Evolutionary conservation across 1,140 invertebrate genomes (phyloP), one percentile per base, ranked within the genome.

Genomic region (Achroia grisella): DNA sequence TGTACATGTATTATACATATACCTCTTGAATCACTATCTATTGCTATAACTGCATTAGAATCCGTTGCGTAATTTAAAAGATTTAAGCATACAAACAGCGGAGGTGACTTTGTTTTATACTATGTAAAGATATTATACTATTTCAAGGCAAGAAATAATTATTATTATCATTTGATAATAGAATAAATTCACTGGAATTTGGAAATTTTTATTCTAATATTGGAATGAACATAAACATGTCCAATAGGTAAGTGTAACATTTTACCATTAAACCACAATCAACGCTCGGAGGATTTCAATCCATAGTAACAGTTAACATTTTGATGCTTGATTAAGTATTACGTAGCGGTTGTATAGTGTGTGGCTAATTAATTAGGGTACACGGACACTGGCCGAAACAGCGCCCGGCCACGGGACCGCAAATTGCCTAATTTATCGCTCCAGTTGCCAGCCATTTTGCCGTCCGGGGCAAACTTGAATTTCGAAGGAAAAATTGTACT

Each of bases 391-490:
- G 45, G 39, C 28, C 37, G 51, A 41, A 52, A 62, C 56, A 52
- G 40, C 17, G 17, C 8, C 10, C 30, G 27, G 17, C 13, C 10
- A 23, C 42, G 44, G 9, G 40, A 46, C 60, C 64, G 49, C 59
- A 70, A 63, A 70, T 68, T 67, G 63, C 49, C 56, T 57, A 64
- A 73, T 70, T 67, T 70, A 70, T 62, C 52, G 65, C 49, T 35
- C 39, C 40, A 44, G 46, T 51, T 48, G 46, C 39, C 44, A 43
- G 42, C 42, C 44, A 51, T 52, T 52, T 34, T 23, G 17, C 17
- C 17, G 17, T 23, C 43, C 41, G 30, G 35, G 32, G 30, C 27
- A 31, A 51, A 28, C 15, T 41, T 41, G 17, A 23, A 23, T 23
- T 2, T 23, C 17, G 17, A 23, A 23, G 17, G 29, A 28, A 41